A percentile compares a stretch with the other conserved stretches of the same genome.
phyloP scores from a whole-genome alignment of 2,797 vertebrate species.

The Neostethus bicornis region DNA sequence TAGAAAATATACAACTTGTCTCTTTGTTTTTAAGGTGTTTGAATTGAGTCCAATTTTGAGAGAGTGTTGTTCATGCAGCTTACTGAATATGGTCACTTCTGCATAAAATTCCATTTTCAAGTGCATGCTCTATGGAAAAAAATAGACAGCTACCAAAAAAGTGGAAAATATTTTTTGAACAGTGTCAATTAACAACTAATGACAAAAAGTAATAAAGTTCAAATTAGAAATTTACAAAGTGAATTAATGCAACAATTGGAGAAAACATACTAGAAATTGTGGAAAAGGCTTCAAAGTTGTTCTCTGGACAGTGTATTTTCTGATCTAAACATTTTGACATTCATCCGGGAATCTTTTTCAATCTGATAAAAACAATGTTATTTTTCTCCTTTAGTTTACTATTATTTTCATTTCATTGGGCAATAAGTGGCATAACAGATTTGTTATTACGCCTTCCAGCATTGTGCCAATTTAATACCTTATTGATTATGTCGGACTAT shows the following conservation, averaged over 20 bases:
- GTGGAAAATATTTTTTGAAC: background rate
- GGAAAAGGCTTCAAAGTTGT: too few relatives aligned
- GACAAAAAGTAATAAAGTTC: too few relatives aligned
- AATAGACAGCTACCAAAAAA: background rate
- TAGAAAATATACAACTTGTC: constrained; percentile 40
- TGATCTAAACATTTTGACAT: too few relatives aligned
- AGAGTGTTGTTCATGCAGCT: constrained; percentile 11
- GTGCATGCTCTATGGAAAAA: too few relatives aligned
- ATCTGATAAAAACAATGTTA: background rate
- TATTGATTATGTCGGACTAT: constrained; percentile 8
- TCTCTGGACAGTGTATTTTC: too few relatives aligned
- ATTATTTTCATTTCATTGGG: background rate
- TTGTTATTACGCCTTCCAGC: constrained; percentile 23
- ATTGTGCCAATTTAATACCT: background rate
- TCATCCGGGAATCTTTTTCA: too few relatives aligned
- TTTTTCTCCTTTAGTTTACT: background rate
- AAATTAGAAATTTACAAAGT: too few relatives aligned
- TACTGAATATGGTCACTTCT: constrained; percentile 7
- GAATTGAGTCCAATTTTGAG: constrained; percentile 13
- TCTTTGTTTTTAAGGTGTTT: constrained; percentile 39
- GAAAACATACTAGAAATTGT: too few relatives aligned
- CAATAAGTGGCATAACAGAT: background rate
- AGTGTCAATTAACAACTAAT: too few relatives aligned
- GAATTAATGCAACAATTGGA: too few relatives aligned
- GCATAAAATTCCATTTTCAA: background rate